Evolutionary conservation across 2,888 invertebrate genomes (phyloP), one percentile per base, ranked within the genome.

Genomic region (Mythimna albipuncta): DNA sequence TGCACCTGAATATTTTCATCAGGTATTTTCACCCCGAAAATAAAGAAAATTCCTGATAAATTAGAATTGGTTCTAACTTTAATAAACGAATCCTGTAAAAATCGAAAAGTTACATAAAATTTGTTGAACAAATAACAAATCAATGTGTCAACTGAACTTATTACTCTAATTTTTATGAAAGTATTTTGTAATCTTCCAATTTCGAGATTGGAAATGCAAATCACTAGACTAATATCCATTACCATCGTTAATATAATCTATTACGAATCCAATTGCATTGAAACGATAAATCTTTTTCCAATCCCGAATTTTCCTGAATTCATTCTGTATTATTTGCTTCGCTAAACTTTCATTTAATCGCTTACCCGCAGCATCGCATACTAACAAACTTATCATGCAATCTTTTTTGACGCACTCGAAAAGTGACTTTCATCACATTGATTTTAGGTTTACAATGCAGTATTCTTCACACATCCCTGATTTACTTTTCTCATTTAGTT

Each of bases 331-430:
- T 79, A 63, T 75, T 80, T 83, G 70, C 55, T 69, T 73, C 70
- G 73, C 71, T 76, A 74, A 81, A 80, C 81, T 84, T 88, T 87
- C 72, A 85, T 88, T 86, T 77, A 85, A 87, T 85, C 82, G 84
- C 81, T 86, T 78, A 80, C 73, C 76, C 72, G 47, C 77, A 77
- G 72, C 76, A 72, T 77, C 54, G 64, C 73, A 66, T 74, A 77
- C 75, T 54, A 76, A 72, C 65, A 71, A 74, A 77, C 76, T 71
- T 76, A 81, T 83, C 66, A 70, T 70, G 72, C 79, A 81, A 86
- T 87, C 11, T 62, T 83, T 87, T 88, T 13, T 13, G 13, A 16
- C 16, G 2, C 3, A 13, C 13, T 35, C 32, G 4, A 21, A 54
- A 54, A 21, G 11, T 11, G 21, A n/a, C 54, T 54, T 11, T 54